Evolutionary conservation across 2,888 invertebrate species (phyloP), one percentile per base, ranked within the genome.

Genomic region (Heliconius cydno): DNA sequence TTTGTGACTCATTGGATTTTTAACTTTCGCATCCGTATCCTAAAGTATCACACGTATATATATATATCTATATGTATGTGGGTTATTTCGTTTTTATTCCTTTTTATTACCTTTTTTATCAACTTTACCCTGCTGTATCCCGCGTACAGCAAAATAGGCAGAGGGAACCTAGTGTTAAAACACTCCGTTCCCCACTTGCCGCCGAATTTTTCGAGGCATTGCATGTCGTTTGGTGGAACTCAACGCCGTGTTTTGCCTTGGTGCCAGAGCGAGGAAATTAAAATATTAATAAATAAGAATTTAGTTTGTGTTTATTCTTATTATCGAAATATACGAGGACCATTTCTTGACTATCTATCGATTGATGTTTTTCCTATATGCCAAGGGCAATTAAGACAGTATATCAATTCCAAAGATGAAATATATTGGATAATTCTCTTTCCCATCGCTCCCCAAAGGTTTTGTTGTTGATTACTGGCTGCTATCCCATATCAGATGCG

Each of bases 301-400:
- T 60, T 66, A 12, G 28, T 67, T 41, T 41, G n/a, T 74, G 12
- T 52, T 74, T 81, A 52, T 70, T 73, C 65, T 46, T 15, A 28
- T 68, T 41, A 25, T 65, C 22, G 22, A 19, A 30, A 34, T 67
- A 30, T 57, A 57, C 22, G 57, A 28, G 41, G 65, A 38, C 52
- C 22, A 71, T 78, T 76, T 78, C 78, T 81, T 77, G 30, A 19
- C 76, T 76, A 65, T 65, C 76, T 76, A 81, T 78, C 28, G 67
- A n/a, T 81, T 82, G 78, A 76, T 79, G 66, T 78, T 78, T 80
- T 79, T 81, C 79, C 79, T 77, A 80, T 78, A 82, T 87, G 86
- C 86, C 91, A 91, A 89, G 90, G 91, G 78, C 85, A 86, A 85
- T 86, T 83, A 85, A 82, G 85, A 84, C 83, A 84, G 85, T 79